These are phyloP conservation scores for Beroe ovata DNA, from an alignment of 37 sponge, comb jelly and placozoan genomes.

Conservation along the genomic window DNA sequence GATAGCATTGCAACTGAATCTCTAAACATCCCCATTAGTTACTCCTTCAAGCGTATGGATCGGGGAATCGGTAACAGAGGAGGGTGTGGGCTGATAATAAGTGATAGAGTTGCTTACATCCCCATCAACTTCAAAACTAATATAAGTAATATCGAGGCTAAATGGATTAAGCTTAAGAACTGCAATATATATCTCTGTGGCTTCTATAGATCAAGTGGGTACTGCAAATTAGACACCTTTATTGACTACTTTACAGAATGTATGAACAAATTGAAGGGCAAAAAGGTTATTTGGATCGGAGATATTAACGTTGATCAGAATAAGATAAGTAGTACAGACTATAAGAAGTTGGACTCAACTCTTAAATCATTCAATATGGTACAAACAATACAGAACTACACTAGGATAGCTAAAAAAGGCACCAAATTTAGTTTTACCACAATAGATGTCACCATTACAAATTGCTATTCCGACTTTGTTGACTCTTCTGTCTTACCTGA, in stretches of 20 bases:
- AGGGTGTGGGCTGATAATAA: slow-evolving; percentile 22
- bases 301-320: slow-evolving; percentile 9
- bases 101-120: background rate
- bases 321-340: background rate
- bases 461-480: background rate
- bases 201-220: background rate
- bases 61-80: background rate
- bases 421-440: background rate
- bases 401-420: background rate
- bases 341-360: background rate
- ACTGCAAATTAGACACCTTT: background rate
- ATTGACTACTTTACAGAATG: background rate
- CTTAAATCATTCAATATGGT: slow-evolving; percentile 6
- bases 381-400: background rate
- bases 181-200: background rate
- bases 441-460: background rate
- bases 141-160: background rate
- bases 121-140: background rate
- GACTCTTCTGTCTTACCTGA: background rate
- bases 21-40: background rate
- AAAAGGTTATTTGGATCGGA: slow-evolving; percentile 11
- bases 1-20: background rate
- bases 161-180: background rate
- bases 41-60: background rate
- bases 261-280: slow-evolving; percentile 4